Evolutionary conservation across 2,113 vertebrate species (phyloP), one percentile per base, ranked within the genome.

Genomic region (Gymnobelideus leadbeateri): DNA sequence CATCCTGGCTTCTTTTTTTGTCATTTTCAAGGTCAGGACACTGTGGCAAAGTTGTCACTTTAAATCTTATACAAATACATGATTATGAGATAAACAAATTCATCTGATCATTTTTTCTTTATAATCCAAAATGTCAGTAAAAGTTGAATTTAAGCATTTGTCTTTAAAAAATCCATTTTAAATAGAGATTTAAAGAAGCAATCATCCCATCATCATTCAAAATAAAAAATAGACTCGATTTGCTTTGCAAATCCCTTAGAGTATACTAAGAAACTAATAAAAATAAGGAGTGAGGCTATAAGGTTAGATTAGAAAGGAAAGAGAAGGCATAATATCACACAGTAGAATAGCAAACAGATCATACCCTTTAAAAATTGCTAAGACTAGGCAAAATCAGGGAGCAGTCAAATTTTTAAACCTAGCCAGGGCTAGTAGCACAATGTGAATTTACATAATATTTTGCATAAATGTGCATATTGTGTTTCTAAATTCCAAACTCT

Each of bases 371-470:
- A 95, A 93, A 94, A 49, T 91, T 3, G 77, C n/a, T 53, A 91
- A 93, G 91, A 89, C 37, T 61, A 93, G 28, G 93, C 55, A 91
- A 93, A 14, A 89, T 3, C 51, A 93, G 89, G 93, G 46, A 93
- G 57, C 91, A 84, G 50, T 96, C n/a, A 50, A 94, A 19, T 37
- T 93, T 93, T 93, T 95, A 31, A 93, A 96, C 96, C 91, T 77
- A 97, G 91, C 91, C 92, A 92, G n/a, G n/a, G 43, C 23, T 91
- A 91, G 96, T 91, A 89, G 53, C 50, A 94, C 19, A 21, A n/a
- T n/a, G n/a, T 68, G 89, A 51, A 46, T 94, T 91, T 91, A 43
- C 54, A 91, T 89, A 89, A 91, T 90, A 47, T 31, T 95, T 91
- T 90, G 51, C 68, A 92, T 91, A 90, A 94, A 91, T n/a, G 6